Conservation (phyloP, 2,888 invertebrate species). For the Dione juno region DNA sequence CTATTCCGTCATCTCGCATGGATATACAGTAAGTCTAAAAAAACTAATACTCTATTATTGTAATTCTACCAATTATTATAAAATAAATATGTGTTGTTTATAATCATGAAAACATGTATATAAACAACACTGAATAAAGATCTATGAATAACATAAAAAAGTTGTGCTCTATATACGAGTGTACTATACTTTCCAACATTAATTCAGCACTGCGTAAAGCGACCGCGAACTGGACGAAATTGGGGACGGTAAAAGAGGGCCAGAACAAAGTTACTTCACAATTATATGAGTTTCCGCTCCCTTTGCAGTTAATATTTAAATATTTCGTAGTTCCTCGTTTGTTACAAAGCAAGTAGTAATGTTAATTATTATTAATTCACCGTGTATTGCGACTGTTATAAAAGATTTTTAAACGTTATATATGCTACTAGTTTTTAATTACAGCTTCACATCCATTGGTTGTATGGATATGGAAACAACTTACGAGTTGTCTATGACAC, state of each 20-base stretch:
- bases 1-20: too few species aligned
- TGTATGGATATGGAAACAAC: too few species aligned
- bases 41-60: too few species aligned
- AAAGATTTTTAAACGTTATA: not conserved
- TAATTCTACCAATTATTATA: too few species aligned
- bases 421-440: too few species aligned
- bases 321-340: not conserved
- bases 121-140: not conserved
- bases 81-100: not conserved
- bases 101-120: not conserved
- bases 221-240: constrained; percentile 10
- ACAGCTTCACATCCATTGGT: too few species aligned
- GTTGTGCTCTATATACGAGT: not conserved
- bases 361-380: constrained; percentile 6
- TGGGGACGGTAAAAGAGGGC: not conserved
- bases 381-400: not conserved
- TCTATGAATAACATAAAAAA: not conserved
- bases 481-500: too few species aligned
- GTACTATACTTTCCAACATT: not conserved
- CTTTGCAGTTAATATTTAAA: constrained; percentile 9
- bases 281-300: not conserved
- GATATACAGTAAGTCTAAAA: too few species aligned
- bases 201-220: constrained; percentile 8
- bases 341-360: not conserved
- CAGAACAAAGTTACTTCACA: constrained; percentile 5